Evolutionary conservation across 2,797 vertebrate species (phyloP).

Genomic region (Onychomys arenicola): DNA sequence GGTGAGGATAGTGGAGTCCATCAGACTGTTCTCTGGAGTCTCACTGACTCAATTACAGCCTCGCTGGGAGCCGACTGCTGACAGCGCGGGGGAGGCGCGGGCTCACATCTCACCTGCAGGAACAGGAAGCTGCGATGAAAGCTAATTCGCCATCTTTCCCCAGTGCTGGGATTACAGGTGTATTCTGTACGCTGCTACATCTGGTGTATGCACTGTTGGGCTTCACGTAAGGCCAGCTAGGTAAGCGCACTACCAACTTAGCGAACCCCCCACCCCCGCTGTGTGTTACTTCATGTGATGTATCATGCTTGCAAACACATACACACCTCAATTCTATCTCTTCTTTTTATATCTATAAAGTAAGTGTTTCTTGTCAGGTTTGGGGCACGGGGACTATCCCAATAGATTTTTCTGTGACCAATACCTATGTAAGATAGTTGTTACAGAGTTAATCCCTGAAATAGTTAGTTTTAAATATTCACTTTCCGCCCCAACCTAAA

Average conservation of each 20-base stretch:
- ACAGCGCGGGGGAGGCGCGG: slow-evolving; percentile 60
- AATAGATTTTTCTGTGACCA: slow-evolving; percentile 6
- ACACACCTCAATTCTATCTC: not conserved
- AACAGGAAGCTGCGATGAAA: slow-evolving; percentile 21
- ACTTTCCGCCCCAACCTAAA: not conserved
- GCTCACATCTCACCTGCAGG: slow-evolving; percentile 54
- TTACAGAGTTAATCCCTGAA: not conserved
- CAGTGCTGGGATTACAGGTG: slow-evolving; percentile 69
- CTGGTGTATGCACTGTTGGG: not conserved
- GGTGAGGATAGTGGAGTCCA: slow-evolving; percentile 58
- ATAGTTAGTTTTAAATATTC: not conserved
- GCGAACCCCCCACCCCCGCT: not conserved
- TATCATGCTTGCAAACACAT: too few relatives aligned
- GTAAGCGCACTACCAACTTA: not conserved
- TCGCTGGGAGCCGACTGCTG: slow-evolving; percentile 61
- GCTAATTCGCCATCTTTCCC: slow-evolving; percentile 60
- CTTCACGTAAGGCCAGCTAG: too few relatives aligned
- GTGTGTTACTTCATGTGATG: not conserved
- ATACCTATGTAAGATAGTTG: not conserved
- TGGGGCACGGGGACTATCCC: not conserved
- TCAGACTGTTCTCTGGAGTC: slow-evolving; percentile 62
- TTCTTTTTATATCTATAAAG: not conserved
- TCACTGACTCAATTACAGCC: slow-evolving; percentile 70
- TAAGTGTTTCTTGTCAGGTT: not conserved
- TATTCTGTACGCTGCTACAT: not conserved